Base-by-base conservation (phyloP, 2,888 invertebrate genomes). In the Aphelenchoides bicaudatus region DNA sequence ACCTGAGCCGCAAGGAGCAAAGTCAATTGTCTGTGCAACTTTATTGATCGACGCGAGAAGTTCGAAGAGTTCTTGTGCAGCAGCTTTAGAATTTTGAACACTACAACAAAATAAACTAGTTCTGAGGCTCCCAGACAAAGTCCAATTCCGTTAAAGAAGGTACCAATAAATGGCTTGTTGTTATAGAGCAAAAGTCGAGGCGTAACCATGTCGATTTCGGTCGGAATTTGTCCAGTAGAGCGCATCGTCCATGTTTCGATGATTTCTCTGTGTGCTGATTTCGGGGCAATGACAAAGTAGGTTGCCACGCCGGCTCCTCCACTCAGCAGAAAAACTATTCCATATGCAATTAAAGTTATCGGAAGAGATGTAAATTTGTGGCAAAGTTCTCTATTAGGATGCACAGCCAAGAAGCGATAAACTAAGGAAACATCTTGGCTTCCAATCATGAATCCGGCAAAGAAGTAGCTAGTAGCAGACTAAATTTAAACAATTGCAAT, bases 361-460 rank as follows among this genome's bases (percentile, higher is more conserved):
- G 21, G 8, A 6, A n/a, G 10, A 43, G 16, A 21, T 25, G 43
- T 19, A 25, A 43, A 43, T 10, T 21, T 19, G 10, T 10, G 21
- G 8, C 43, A 25, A 6, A 43, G 43, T 25, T 43, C 43, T 43
- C 43, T 19, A n/a, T 43, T 43, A 6, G 43, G 43, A 21, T 43
- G 43, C 16, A 43, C 43, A 25, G 43, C 43, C 10, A 10, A 43
- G 10, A 43, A 43, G 10, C 43, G 10, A n/a, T 43, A 43, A 10
- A 43, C 10, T 25, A 43, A n/a, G 23, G 21, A 43, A 8, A 43
- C 25, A 25, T 43, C 43, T n/a, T 43, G 43, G 10, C 16, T 21
- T 6, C 16, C 10, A 19, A 43, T 10, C 23, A 21, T 6, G 21
- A 43, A 8, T 21, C 21, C 43, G 10, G 21, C 43, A 8, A 43